Evolutionary conservation across 2,797 vertebrate genomes (phyloP), one percentile per base, ranked within the genome.

Genomic region (Coregonus ussuriensis): DNA sequence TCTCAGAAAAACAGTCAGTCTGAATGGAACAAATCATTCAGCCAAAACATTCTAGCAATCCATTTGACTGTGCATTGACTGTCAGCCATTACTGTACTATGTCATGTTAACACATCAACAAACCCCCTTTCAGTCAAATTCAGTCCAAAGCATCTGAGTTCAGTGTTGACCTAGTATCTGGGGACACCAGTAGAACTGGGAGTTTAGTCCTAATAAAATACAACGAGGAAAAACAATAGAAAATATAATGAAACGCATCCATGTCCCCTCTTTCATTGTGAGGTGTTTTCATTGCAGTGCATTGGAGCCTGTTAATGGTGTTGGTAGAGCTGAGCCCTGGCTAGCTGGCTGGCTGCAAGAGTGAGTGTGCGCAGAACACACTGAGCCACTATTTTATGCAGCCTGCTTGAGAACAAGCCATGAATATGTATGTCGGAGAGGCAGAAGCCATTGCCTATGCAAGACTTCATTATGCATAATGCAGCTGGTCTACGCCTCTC

Each of bases 391-490:
- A 84, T 91, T 93, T 92, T 90, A 92, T 92, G 88, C 90, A 91
- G 88, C 88, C 89, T 89, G 87, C 91, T 90, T 87, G 91, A 86
- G 89, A 91, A 87, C 87, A 71, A 72, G 0, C 76, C 93, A 93
- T 94, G 93, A 94, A 94, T 94, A 93, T 94, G 92, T 91, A 95
- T 93, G 92, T 81, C 72, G 33, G 85, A 76, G 84, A 92, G 85
- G 91, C 92, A 91, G 86, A 90, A 91, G 90, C 91, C 91, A 93
- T 93, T 93, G 92, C 91, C 93, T 92, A 94, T 93, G 93, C 92
- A 93, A 92, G 92, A 89, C 92, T 92, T 93, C 88, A 88, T 88
- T 91, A 93, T 95, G 94, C 93, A 95, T 95, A 94, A 95, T 95
- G 93, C 95, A 94, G 93, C 89, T 87, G 90, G 89, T 93, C 91